phyloP scores from a whole-genome alignment of 2,113 vertebrate species.

The Mesembrinibis cayennensis region DNA sequence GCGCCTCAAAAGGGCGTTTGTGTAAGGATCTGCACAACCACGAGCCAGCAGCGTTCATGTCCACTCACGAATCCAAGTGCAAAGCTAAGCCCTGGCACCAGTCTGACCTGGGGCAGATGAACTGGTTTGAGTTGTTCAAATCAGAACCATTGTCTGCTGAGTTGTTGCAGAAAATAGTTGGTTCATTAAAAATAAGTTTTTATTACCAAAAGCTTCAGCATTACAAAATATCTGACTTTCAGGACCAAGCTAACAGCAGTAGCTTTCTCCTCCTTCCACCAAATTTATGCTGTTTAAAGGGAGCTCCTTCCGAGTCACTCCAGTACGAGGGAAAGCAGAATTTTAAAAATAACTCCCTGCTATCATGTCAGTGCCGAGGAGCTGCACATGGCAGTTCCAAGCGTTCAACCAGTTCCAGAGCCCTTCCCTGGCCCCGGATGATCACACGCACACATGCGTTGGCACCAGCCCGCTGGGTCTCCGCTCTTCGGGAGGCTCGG shows the following conservation, averaged over 20 bases:
- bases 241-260: neutral
- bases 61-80: neutral
- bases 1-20: neutral
- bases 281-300: neutral
- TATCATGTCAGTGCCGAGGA: neutral
- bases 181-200: neutral
- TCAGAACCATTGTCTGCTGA: neutral
- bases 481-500: neutral
- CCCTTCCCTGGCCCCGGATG: neutral
- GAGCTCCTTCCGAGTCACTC: neutral
- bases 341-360: neutral
- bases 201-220: neutral
- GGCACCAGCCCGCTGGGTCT: neutral
- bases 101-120: neutral
- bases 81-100: neutral
- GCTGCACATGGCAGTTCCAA: neutral
- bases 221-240: neutral
- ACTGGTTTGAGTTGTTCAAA: neutral
- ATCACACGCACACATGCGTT: rapidly evolving
- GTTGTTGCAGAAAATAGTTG: neutral
- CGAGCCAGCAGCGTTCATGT: rapidly evolving
- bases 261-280: neutral
- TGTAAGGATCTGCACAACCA: neutral
- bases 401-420: neutral
- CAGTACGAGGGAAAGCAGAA: neutral